Evolutionary conservation across 2,113 vertebrate species (phyloP), one percentile per base, ranked within the genome.

Genomic region (Ictalurus punctatus): DNA sequence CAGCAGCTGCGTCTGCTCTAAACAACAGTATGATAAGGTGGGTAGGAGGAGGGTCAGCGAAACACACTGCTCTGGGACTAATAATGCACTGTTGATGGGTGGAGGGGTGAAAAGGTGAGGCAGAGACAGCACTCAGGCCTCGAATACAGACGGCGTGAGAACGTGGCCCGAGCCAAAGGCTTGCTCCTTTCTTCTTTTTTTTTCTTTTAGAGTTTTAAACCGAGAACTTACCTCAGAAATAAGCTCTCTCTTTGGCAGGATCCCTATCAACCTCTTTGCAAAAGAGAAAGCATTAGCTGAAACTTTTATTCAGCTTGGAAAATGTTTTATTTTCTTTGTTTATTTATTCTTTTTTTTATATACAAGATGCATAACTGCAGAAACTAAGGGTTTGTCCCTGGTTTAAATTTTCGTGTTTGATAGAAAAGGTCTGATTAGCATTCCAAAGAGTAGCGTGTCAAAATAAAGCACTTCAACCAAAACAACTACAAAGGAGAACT

Each of bases 71-170:
- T 90, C 48, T 59, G 90, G 54, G 71, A 84, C 85, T 90, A 84
- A 89, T 89, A 74, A 90, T 89, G 84, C 80, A 61, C 87, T 54
- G 83, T 82, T 84, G 87, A 90, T 86, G 44, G 85, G 71, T 61
- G 85, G 85, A 79, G 21, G 87, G 81, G 74, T 40, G 76, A 58
- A 23, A 44, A 83, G 52, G 80, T 27, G 37, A 40, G 30, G 59
- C 67, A 25, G 78, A 83, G 74, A 30, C 14, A 17, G 48, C 27
- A 9, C 78, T n/a, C 48, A 3, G 78, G 48, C 5, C 78, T 30
- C 25, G 27, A 17, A 80, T 17, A 14, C 48, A 52, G 78, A 54
- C 27, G 78, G 27, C 8, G 27, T 54, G 48, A 30, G 78, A 81
- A 81, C 16, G 3, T 4, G 78, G 52, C 8, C 48, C 6, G 52